These are phyloP conservation scores for Gallinago nigripennis DNA, from an alignment of 2,797 vertebrate species.

Conservation along the genomic window DNA sequence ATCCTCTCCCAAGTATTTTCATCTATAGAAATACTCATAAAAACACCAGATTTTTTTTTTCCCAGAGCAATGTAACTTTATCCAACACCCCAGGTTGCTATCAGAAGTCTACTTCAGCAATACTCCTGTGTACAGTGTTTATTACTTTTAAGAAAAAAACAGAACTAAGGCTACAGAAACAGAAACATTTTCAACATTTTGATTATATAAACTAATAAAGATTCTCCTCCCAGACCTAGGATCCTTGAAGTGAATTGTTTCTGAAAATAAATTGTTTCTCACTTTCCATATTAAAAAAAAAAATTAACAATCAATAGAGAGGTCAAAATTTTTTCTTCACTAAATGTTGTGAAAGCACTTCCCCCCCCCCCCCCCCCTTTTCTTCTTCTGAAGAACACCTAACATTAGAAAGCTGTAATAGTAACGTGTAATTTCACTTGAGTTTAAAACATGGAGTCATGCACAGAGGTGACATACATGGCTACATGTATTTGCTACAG, in stretches of 20 bases:
- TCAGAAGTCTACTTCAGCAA: conserved; percentile 32
- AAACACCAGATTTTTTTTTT: neutral
- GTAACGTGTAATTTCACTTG: neutral
- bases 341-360: neutral
- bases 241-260: conserved; percentile 27
- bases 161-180: conserved; percentile 22
- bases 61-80: conserved; percentile 38
- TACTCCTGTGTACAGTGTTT: conserved; percentile 42
- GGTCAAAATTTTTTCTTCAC: neutral
- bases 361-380: neutral
- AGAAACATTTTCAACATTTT: conserved; percentile 22
- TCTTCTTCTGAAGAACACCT: neutral
- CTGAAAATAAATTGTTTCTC: conserved; percentile 39
- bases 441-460: neutral
- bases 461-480: neutral
- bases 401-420: neutral
- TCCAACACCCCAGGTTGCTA: conserved; percentile 18
- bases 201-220: conserved; percentile 55
- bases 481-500: neutral
- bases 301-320: neutral
- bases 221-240: conserved; percentile 15
- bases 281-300: conserved; percentile 24
- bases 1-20: neutral
- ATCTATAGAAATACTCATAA: conserved; percentile 50
- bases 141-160: conserved; percentile 51